Percentiles rank a stretch among this genome's conserved stretches.
phyloP scores from a whole-genome alignment of 2,113 vertebrate species.

The Cinclus mexicanus region DNA sequence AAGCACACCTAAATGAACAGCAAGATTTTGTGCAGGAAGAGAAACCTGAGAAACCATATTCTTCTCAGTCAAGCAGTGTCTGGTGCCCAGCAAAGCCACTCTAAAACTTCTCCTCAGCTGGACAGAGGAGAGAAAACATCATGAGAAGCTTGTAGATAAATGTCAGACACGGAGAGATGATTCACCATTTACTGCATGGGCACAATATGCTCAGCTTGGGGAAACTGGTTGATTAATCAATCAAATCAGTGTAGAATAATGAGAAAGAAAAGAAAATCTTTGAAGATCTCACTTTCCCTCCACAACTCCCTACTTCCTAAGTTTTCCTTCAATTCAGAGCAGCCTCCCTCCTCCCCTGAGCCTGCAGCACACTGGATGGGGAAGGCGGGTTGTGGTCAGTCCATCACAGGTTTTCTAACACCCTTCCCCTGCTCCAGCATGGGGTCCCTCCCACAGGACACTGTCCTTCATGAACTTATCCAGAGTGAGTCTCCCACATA shows the following conservation, averaged over 20 bases:
- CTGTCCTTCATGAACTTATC: neutral
- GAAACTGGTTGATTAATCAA: neutral
- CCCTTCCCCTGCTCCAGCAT: neutral
- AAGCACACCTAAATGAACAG: accelerated
- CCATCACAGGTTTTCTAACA: neutral
- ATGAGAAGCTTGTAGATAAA: accelerated
- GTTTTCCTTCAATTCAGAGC: neutral
- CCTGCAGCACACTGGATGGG: too few relatives aligned
- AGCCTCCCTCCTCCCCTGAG: neutral
- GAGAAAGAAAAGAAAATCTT: neutral
- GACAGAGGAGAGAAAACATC: neutral
- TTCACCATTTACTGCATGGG: neutral
- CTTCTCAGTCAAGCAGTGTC: neutral
- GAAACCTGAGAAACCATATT: neutral
- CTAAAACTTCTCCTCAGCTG: neutral
- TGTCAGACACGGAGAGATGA: neutral
- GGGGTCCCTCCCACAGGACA: neutral
- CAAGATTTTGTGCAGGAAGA: neutral
- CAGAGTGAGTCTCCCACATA: neutral
- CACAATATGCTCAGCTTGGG: neutral
- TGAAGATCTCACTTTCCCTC: neutral
- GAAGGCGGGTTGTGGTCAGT: neutral
- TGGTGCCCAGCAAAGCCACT: neutral
- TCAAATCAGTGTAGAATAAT: neutral
- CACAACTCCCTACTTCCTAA: too few relatives aligned